Evolutionary conservation across 2,113 vertebrate genomes (phyloP).

Genomic region (Pseudorhombus dupliciocellatus): DNA sequence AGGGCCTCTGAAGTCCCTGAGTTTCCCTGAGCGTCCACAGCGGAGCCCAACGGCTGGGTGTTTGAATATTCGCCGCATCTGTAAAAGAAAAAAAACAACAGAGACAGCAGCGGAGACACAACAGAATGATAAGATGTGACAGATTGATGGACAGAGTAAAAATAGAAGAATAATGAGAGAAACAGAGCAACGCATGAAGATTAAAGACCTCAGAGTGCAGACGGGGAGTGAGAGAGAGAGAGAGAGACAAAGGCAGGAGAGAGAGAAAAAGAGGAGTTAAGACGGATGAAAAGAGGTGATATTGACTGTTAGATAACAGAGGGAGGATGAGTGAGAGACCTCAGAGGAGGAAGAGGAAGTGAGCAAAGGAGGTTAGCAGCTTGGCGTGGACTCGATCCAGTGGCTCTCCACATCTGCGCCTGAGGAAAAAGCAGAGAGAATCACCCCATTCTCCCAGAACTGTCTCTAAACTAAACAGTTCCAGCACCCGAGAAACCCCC

Average conservation of each 20-base stretch:
- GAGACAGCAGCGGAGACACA: conserved; percentile 52
- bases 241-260: background rate
- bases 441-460: conserved; percentile 32
- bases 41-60: conserved; percentile 16
- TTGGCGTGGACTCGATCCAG: conserved; percentile 13
- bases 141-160: conserved; percentile 35
- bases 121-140: conserved; percentile 46
- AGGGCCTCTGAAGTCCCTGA: conserved; percentile 42
- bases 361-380: conserved; percentile 47
- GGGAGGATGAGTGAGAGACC: conserved; percentile 24
- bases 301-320: conserved; percentile 45
- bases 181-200: conserved; percentile 45
- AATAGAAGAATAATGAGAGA: conserved; percentile 43
- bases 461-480: conserved; percentile 30
- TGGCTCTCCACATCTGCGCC: conserved; percentile 48
- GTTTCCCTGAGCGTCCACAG: conserved; percentile 15
- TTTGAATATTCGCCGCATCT: conserved; percentile 50
- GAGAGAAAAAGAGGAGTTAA: conserved; percentile 29
- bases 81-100: conserved; percentile 60
- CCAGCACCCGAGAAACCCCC: background rate
- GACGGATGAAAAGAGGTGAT: conserved; percentile 54
- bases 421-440: conserved; percentile 72
- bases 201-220: conserved; percentile 39
- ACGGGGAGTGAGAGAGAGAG: conserved; percentile 52
- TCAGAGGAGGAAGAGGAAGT: conserved; percentile 46